Conservation (phyloP, 2,797 vertebrate genomes). For the Tenualosa thibaudeaui region DNA sequence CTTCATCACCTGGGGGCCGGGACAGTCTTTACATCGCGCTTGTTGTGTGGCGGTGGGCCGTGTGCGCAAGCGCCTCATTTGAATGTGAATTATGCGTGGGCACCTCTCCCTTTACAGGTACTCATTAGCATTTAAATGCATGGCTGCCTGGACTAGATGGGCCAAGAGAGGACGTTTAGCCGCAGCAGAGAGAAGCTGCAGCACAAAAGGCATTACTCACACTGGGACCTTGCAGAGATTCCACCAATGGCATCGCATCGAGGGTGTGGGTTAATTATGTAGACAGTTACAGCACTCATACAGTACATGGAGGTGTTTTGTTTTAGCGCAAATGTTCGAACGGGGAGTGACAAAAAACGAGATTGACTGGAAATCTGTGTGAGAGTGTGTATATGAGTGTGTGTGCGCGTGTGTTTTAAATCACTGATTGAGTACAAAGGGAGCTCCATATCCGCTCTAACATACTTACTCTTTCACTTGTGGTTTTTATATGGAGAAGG, state of each 20-base stretch:
- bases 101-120: constrained; percentile 47
- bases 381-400: background rate
- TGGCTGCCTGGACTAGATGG: constrained; percentile 41
- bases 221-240: background rate
- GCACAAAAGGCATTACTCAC: constrained; percentile 24
- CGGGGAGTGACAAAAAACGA: background rate
- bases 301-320: background rate
- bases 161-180: constrained; percentile 46
- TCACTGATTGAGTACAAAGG: background rate
- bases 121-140: constrained; percentile 55
- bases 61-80: constrained; percentile 41
- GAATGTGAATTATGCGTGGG: constrained; percentile 50
- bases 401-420: background rate
- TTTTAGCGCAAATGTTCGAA: background rate
- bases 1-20: background rate
- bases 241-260: background rate
- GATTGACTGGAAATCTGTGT: background rate
- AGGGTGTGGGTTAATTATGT: background rate
- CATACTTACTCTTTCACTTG: background rate
- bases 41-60: background rate
- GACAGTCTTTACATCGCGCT: background rate
- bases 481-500: background rate
- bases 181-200: constrained; percentile 10
- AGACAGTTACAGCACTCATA: background rate
- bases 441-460: background rate